Base-by-base conservation (phyloP, 2,113 vertebrate species). In the Stigmatopora nigra region DNA sequence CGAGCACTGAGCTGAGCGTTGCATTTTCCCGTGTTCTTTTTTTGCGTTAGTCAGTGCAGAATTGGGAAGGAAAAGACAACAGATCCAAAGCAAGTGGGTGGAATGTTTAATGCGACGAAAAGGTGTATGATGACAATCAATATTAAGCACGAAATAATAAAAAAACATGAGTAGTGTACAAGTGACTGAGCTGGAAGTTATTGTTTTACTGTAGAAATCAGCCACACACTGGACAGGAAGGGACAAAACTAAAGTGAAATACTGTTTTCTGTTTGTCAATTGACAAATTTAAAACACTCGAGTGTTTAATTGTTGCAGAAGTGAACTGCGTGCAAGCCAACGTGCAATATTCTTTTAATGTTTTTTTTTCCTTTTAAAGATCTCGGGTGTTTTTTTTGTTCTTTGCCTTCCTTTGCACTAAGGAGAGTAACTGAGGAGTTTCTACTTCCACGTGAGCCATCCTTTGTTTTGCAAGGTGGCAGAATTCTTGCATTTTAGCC, bases 291-390 rank as follows among this genome's bases (percentile, higher is more conserved):
- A 52, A 76, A 69, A 71, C 22, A 61, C 72, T 74, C 63, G 66
- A 31, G 25, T 76, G 65, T 76, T 35, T 67, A 69, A 71, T 63
- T 76, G 38, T 65, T 77, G 79, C 84, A 78, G 82, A 78, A 19
- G 72, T 73, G 65, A 44, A 80, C 86, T 75, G 78, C 78, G 69
- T 75, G 79, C 72, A 83, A 84, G 88, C 82, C 66, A 65, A 89
- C 81, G 89, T 90, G 87, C 88, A 90, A 90, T 91, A 85, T 71
- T 31, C 25, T 31, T 31, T n/a, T n/a, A n/a, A n/a, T 98, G 3
- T 67, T 31, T 58, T 52, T 63, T 77, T 46, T 78, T 72, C 75
- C 65, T 73, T 75, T 65, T 76, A 78, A 58, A 70, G 68, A 63
- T 78, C 76, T 49, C 68, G 79, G 45, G 49, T 84, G 68, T 80